Evolutionary conservation across 2,113 vertebrate species (phyloP), one percentile per base, ranked within the genome.

Genomic region (Calypte anna): DNA sequence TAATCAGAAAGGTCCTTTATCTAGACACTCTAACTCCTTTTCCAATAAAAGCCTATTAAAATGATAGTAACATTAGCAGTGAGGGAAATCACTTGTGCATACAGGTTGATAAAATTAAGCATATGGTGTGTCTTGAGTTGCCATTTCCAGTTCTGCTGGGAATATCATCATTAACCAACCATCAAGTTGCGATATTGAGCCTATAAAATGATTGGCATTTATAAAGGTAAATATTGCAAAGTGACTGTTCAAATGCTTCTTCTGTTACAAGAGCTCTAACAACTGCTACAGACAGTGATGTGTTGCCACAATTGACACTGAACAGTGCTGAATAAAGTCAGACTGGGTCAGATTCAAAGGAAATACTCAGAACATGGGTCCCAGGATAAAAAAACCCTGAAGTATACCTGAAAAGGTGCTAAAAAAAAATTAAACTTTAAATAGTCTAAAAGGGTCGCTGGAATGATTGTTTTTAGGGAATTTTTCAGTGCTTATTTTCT

Each of bases 11-110:
- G 21, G 43, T 81, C 53, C 55, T 88, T 96, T 91, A 82, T 90
- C 86, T 77, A 81, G 73, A 68, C 61, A 75, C 16, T 86, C 88
- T 88, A 93, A 93, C 59, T 95, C 86, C 48, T 93, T 95, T 93
- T 92, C 88, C 91, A 95, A 83, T 93, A 88, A 87, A 93, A 95
- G 75, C 67, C 92, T 85, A 93, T 96, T 96, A 86, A 96, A 97
- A 94, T 83, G 82, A 91, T 75, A 88, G 85, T 53, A 88, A 74
- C 91, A 90, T 94, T 84, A 96, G 79, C 79, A 76, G 67, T 44
- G 58, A 40, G 81, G 91, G 48, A 95, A 95, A 96, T 69, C 46
- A 64, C 43, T 96, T 88, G 90, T 84, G 94, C 90, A 92, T 93
- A 59, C 63, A 96, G 87, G 74, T 93, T 92, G 96, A 85, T 73